Percentiles rank a stretch among this genome's conserved stretches.
Conservation (phyloP, 2,113 vertebrate species). For the Siniperca chuatsi region DNA sequence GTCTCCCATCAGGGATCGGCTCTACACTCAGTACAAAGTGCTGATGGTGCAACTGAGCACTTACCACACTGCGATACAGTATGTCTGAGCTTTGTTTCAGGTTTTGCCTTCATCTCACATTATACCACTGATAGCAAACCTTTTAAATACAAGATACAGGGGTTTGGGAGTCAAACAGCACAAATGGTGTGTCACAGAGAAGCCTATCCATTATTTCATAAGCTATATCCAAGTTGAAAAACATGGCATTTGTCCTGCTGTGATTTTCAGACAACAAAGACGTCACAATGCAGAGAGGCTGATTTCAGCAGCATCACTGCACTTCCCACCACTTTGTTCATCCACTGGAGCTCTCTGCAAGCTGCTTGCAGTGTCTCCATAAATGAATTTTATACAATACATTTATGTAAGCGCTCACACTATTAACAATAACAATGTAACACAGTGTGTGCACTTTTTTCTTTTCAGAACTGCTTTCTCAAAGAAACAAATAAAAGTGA, state of each 20-base stretch:
- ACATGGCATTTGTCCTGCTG: constrained; percentile 8
- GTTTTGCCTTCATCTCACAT: neutral
- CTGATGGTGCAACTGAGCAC: constrained; percentile 54
- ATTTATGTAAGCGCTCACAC: constrained; percentile 35
- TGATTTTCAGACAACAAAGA: constrained; percentile 9
- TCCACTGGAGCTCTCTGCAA: constrained; percentile 28
- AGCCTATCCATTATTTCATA: constrained; percentile 18
- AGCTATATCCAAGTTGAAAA: neutral
- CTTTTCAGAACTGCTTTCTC: neutral
- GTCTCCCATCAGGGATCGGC: constrained; percentile 52
- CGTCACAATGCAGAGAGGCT: neutral
- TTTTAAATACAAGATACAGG: neutral
- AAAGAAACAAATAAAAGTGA: neutral
- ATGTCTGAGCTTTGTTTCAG: constrained; percentile 25
- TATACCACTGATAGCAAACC: constrained; percentile 1
- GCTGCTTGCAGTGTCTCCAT: constrained; percentile 11
- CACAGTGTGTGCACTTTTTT: constrained; percentile 1
- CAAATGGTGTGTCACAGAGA: neutral
- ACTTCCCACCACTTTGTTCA: constrained; percentile 21
- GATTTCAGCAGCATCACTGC: constrained; percentile 4
- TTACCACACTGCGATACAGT: constrained; percentile 12
- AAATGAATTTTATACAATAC: constrained; percentile 11
- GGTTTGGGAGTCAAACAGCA: constrained; percentile 2
- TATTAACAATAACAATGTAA: constrained; percentile 22
- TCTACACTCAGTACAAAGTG: constrained; percentile 28